phyloP scores from a whole-genome alignment of 2,888 invertebrate species.

The Kryphioiulus occultus region DNA sequence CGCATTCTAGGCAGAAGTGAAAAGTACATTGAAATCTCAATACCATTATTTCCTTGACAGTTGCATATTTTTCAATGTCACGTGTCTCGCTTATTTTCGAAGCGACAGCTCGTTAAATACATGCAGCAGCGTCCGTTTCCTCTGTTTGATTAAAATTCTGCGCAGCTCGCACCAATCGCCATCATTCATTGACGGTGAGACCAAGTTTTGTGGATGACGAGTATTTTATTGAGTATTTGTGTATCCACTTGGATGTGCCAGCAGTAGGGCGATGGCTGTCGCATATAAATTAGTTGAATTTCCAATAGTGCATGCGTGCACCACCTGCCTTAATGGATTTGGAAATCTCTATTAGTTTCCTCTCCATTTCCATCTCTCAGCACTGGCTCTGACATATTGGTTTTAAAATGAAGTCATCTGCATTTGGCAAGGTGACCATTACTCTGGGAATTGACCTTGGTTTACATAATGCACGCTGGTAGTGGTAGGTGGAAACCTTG shows the following conservation, averaged over 20 bases:
- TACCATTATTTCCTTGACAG: too few relatives aligned
- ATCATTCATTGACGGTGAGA: not conserved
- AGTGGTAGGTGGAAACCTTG: not conserved
- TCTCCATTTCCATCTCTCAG: conserved; percentile 23
- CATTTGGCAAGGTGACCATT: conserved; percentile 40
- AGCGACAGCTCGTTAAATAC: not conserved
- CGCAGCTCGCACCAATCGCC: not conserved
- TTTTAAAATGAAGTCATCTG: conserved; percentile 30
- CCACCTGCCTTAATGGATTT: conserved; percentile 27
- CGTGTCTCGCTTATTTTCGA: not conserved
- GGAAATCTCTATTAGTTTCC: conserved; percentile 27
- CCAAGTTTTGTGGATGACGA: not conserved
- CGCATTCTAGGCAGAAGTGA: too few relatives aligned
- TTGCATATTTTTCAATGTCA: too few relatives aligned
- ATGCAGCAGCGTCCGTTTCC: not conserved
- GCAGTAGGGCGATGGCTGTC: not conserved
- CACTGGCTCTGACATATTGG: not conserved
- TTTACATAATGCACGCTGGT: conserved; percentile 24
- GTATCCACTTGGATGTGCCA: conserved; percentile 15
- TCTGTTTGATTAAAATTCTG: not conserved
- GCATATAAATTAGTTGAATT: not conserved
- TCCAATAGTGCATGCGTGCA: not conserved
- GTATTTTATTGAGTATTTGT: conserved; percentile 24
- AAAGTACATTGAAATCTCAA: too few relatives aligned
- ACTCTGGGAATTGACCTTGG: conserved; percentile 13